Evolutionary conservation across 2,797 vertebrate genomes (phyloP).

Genomic region (Cichlasoma orientale): DNA sequence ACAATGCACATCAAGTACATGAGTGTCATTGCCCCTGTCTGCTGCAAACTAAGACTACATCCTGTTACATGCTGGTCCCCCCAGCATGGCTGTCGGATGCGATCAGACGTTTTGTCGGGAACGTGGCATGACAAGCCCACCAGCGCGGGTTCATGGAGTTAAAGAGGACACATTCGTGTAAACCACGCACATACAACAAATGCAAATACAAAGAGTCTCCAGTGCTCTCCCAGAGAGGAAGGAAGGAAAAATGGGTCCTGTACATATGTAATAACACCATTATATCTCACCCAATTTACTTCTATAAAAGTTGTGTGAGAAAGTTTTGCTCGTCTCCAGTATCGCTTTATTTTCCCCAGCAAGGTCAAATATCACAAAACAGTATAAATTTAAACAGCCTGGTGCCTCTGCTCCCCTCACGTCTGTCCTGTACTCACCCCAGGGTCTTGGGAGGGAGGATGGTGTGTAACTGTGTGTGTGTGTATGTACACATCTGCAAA

Average conservation of each 20-base stretch:
- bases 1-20: not conserved
- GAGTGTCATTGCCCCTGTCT: constrained; percentile 46
- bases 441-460: constrained; percentile 6
- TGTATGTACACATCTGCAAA: constrained; percentile 14
- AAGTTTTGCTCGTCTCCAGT: not conserved
- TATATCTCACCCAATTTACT: not conserved
- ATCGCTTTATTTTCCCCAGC: not conserved
- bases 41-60: constrained; percentile 53
- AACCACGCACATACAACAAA: constrained; percentile 35
- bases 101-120: constrained; percentile 60
- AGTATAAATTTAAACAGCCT: constrained; percentile 38
- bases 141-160: constrained; percentile 58
- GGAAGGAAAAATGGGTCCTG: constrained; percentile 20
- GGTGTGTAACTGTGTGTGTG: constrained; percentile 5
- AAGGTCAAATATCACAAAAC: constrained; percentile 24
- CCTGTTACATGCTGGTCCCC: constrained; percentile 44
- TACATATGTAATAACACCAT: constrained; percentile 36
- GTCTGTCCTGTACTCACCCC: constrained; percentile 19
- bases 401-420: not conserved
- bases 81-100: constrained; percentile 61
- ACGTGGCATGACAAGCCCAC: constrained; percentile 69
- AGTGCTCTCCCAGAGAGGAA: constrained; percentile 17
- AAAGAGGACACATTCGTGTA: constrained; percentile 49
- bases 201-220: constrained; percentile 29
- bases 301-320: not conserved